Conservation (phyloP, 2,797 vertebrate genomes). For the Enteromius viviparus region DNA sequence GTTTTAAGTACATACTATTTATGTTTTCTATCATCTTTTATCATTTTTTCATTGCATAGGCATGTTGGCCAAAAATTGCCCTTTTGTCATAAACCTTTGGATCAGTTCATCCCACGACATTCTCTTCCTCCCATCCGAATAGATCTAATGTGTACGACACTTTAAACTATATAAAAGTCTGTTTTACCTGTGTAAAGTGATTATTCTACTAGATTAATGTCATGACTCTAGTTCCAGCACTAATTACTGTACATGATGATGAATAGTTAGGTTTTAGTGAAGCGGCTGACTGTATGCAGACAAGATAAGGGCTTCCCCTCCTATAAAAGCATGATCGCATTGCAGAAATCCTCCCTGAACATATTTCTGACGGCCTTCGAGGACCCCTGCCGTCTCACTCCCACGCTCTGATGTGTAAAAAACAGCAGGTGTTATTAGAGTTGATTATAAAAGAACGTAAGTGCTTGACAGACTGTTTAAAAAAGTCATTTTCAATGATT, state of each 20-base stretch:
- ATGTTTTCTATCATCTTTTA: background rate
- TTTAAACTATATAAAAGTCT: constrained; percentile 8
- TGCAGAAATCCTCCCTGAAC: constrained; percentile 17
- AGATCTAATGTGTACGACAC: constrained; percentile 20
- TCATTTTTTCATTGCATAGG: background rate
- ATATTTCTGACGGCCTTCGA: constrained; percentile 26
- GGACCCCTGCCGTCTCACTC: background rate
- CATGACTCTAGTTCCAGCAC: background rate
- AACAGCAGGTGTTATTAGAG: constrained; percentile 5
- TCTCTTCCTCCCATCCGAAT: constrained; percentile 3
- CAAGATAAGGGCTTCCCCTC: constrained; percentile 17
- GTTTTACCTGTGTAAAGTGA: constrained; percentile 7
- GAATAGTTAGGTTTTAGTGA: constrained; percentile 2
- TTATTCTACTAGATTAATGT: constrained; percentile 12
- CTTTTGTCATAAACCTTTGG: constrained; percentile 8
- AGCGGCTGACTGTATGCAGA: constrained; percentile 8
- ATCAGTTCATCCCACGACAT: background rate
- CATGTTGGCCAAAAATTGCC: constrained; percentile 7
- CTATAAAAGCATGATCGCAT: constrained; percentile 24
- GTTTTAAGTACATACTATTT: background rate
- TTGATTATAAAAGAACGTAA: background rate
- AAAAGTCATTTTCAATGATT: background rate
- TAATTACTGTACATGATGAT: constrained; percentile 26
- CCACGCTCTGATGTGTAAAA: constrained; percentile 8
- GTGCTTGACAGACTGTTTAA: background rate